Base-by-base conservation (phyloP, 2,113 vertebrate genomes). In the Taurulus bubalis region DNA sequence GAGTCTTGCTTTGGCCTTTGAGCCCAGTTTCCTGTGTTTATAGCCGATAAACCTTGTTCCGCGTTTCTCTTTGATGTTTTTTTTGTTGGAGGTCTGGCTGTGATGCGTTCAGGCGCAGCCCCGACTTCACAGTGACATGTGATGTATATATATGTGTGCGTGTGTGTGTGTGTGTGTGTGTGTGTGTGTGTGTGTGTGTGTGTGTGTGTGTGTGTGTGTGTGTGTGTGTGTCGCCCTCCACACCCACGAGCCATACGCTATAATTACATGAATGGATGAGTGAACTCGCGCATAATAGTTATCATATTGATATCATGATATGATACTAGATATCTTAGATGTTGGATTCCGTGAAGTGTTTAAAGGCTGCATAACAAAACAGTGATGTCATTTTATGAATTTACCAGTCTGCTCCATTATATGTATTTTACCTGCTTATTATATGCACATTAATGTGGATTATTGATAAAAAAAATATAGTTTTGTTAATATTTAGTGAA, bases 101-200 rank as follows among this genome's bases (percentile, higher is more conserved):
- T 77, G 91, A 51, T 78, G 86, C 89, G 67, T 89, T 90, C 72
- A 90, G 45, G 84, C 2, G 2, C 85, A 36, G 12, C 16, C 45
- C 47, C 34, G 65, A 18, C n/a, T 71, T 77, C 8, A 40, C 71
- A 60, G 30, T 0, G 24, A 72, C 36, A 20, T 60, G 6, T 76
- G 47, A 60, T 34, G 22, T 9, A 2, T 64, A 9, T 3, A 38
- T 3, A 15, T 28, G 26, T 30, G 28, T 59, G 18, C 18, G 16
- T 8, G 2, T 70, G 53, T 28, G 18, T 12, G 32, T 66, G 18
- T 12, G 18, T 2, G 47, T 3, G 16, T 24, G 6, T 49, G 18
- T 3, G 45, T 2, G 26, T 28, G 56, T 28, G 26, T 58, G 28
- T 26, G 16, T 8, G 2, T 70, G 55, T 28, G 18, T 8, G 18